A percentile compares a stretch with the other conserved stretches of the same genome.
Evolutionary conservation across 2,888 invertebrate genomes (phyloP).

Genomic region (Reticulitermes lucifugus): DNA sequence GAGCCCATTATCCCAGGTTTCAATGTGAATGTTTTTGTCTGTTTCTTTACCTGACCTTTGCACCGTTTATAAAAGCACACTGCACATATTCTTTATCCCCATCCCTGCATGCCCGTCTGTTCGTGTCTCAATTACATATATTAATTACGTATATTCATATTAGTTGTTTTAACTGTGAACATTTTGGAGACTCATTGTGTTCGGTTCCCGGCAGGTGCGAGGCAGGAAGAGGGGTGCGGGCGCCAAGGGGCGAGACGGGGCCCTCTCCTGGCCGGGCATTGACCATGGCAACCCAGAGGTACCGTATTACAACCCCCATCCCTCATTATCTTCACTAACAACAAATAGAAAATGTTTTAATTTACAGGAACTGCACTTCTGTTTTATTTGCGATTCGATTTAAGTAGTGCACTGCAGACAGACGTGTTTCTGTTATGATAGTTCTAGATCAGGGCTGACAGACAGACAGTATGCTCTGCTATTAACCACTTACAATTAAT

Average conservation of each 20-base stretch:
- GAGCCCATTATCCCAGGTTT: too few species aligned
- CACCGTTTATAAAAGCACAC: not conserved
- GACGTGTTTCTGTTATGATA: too few species aligned
- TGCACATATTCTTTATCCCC: not conserved
- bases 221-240: conserved; percentile 56
- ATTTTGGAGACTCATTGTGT: conserved; percentile 12
- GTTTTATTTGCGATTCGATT: too few species aligned
- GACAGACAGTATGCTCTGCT: too few species aligned
- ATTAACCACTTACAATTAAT: too few species aligned
- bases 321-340: too few species aligned
- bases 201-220: conserved; percentile 55
- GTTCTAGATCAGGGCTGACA: too few species aligned
- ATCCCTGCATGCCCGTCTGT: conserved; percentile 14
- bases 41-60: too few species aligned
- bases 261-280: conserved; percentile 56
- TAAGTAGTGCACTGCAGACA: too few species aligned
- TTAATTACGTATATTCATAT: not conserved
- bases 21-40: too few species aligned
- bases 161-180: not conserved
- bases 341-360: too few species aligned
- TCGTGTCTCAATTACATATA: not conserved
- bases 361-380: too few species aligned
- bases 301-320: conserved; percentile 40
- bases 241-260: conserved; percentile 55
- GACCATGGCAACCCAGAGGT: conserved; percentile 57